Evolutionary conservation across 2,888 invertebrate species (phyloP).

Genomic region (Bombylius major): DNA sequence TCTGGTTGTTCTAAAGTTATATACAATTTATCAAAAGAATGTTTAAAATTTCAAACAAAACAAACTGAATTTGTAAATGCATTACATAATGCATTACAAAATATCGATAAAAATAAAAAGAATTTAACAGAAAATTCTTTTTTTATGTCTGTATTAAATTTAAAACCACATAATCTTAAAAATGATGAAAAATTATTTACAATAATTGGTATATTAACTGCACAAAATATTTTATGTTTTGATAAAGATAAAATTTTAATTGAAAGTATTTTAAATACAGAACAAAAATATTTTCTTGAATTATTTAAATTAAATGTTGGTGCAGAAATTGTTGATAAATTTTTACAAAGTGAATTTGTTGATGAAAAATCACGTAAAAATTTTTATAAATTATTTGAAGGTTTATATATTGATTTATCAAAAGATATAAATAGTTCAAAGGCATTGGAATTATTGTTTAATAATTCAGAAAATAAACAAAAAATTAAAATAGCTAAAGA

Average conservation of each 20-base stretch:
- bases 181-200: slow-evolving; percentile 41
- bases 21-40: slow-evolving; percentile 55
- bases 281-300: slow-evolving; percentile 42
- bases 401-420: slow-evolving; percentile 44
- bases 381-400: slow-evolving; percentile 45
- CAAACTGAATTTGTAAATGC: slow-evolving; percentile 59
- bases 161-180: slow-evolving; percentile 43
- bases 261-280: slow-evolving; percentile 50
- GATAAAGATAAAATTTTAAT: slow-evolving; percentile 50
- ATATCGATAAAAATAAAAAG: slow-evolving; percentile 39
- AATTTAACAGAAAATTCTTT: slow-evolving; percentile 42
- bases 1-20: slow-evolving; percentile 62
- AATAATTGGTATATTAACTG: slow-evolving; percentile 66
- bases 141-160: slow-evolving; percentile 46
- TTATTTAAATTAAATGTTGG: slow-evolving; percentile 66
- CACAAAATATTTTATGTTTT: slow-evolving; percentile 49
- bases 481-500: slow-evolving; percentile 55
- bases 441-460: slow-evolving; percentile 61
- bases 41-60: slow-evolving; percentile 51
- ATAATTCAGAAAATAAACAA: slow-evolving; percentile 45
- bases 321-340: slow-evolving; percentile 65
- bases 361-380: slow-evolving; percentile 74
- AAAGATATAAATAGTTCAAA: slow-evolving; percentile 62
- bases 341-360: slow-evolving; percentile 56
- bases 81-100: slow-evolving; percentile 53